phyloP scores from a whole-genome alignment of 2,888 invertebrate genomes.

The Phalera bucephala region DNA sequence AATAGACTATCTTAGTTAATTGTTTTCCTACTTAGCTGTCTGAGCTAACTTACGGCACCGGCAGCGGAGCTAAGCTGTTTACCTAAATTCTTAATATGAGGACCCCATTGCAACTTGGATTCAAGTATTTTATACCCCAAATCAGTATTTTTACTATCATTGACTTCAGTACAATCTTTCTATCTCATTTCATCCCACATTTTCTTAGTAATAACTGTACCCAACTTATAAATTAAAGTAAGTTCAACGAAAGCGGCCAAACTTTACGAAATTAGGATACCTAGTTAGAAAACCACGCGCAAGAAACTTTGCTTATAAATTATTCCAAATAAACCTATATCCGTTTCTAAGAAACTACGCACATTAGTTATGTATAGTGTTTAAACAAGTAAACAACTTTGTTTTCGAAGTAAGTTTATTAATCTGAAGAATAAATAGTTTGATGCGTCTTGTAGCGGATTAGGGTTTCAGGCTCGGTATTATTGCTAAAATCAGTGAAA shows the following conservation, averaged over 20 bases:
- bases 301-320: constrained; percentile 41
- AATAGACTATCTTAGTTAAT: no score
- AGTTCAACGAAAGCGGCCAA: constrained; percentile 19
- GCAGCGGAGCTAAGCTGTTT: no score
- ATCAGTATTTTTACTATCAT: no score
- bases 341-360: constrained; percentile 31
- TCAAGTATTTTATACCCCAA: no score
- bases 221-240: constrained; percentile 8
- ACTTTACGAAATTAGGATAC: constrained; percentile 33
- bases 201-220: background rate
- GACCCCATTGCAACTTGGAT: no score
- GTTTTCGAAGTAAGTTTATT: background rate
- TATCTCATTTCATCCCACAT: background rate
- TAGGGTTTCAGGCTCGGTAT: no score
- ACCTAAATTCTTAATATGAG: no score
- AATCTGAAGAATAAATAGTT: constrained; percentile 5
- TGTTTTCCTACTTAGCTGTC: no score
- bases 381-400: constrained; percentile 8
- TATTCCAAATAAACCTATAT: constrained; percentile 33
- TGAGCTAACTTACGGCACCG: no score
- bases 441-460: no score
- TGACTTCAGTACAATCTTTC: no score
- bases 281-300: constrained; percentile 38
- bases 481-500: no score
- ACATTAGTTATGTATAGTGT: constrained; percentile 18